A percentile compares a stretch with the other conserved stretches of the same genome.
Evolutionary conservation across 1,140 invertebrate genomes (phyloP).

Genomic region (Gonatopus flavifemur): DNA sequence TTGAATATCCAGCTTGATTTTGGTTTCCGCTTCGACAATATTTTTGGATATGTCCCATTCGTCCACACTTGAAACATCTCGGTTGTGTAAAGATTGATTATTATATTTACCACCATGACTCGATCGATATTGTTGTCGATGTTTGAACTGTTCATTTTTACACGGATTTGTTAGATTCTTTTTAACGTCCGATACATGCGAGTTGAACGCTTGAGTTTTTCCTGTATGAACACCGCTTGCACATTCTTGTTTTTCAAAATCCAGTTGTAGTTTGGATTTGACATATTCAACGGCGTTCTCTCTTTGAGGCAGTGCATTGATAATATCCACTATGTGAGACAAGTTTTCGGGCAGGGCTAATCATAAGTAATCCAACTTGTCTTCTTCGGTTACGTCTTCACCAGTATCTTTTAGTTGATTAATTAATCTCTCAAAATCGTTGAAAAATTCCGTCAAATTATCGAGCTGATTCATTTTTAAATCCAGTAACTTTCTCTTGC

Average conservation of each 20-base stretch:
- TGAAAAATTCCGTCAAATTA: conserved; percentile 38
- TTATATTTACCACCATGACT: conserved; percentile 20
- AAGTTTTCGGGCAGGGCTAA: conserved; percentile 25
- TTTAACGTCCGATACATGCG: too few relatives aligned
- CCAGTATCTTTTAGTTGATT: conserved; percentile 42
- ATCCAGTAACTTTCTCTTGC: conserved; percentile 18
- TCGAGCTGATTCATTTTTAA: conserved; percentile 24
- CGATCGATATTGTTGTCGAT: conserved; percentile 28
- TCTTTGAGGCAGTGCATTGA: conserved; percentile 35
- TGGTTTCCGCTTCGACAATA: conserved; percentile 3
- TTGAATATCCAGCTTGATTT: too few relatives aligned
- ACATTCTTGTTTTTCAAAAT: too few relatives aligned
- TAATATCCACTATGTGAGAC: conserved; percentile 17
- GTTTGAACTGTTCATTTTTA: conserved; percentile 31
- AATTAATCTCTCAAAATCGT: conserved; percentile 41
- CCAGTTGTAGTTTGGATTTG: conserved; percentile 41
- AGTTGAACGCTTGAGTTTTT: too few relatives aligned
- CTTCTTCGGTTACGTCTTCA: conserved; percentile 34
- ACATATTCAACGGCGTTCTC: conserved; percentile 50
- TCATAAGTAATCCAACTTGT: conserved; percentile 44
- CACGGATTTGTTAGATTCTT: conserved; percentile 47
- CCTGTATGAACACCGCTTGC: too few relatives aligned
- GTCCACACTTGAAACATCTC: conserved; percentile 25
- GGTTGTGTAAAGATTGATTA: too few relatives aligned
- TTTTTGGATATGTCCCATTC: conserved; percentile 9